Evolutionary conservation across 2,113 vertebrate genomes (phyloP), one percentile per base, ranked within the genome.

Genomic region (Actenoides hombroni): DNA sequence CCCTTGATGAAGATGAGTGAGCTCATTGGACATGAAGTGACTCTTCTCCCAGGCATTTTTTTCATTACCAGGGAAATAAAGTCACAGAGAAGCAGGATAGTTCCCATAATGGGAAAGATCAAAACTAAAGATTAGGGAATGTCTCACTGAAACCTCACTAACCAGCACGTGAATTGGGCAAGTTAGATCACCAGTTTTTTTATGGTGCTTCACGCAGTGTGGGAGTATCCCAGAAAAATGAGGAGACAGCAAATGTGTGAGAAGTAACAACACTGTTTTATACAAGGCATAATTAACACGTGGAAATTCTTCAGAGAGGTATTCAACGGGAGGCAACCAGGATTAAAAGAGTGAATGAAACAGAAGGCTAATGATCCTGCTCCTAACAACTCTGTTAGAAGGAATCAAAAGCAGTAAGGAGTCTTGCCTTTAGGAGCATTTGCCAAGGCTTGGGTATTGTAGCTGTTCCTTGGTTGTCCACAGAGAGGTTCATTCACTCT

Each of bases 11-110:
- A 94, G 78, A 87, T 1, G 9, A 46, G 46, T 88, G 93, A 96
- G 68, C 51, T 95, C 93, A 96, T 86, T 0, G 8, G 24, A 51
- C 48, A 49, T 4, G 6, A 83, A 56, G 16, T 96, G 95, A 90
- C 46, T 94, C 63, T 77, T 60, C 71, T 94, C 26, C 18, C 24
- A 70, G 51, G 63, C 59, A 90, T 96, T 91, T 95, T 95, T 94
- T 96, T 78, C 63, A 77, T 93, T 83, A 90, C n/a, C 59, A 88
- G 31, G 20, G 54, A 59, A 87, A 88, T 83, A 95, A 95, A 96
- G 75, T 83, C 79, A 77, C 37, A 46, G 78, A 70, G 63, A 70
- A 71, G 54, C 16, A 71, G 74, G 49, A 91, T 85, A 26, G 44
- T 25, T 88, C 61, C 80, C 1, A 4, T 75, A 75, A 70, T 33